Percentiles rank a stretch among this genome's conserved stretches.
Conservation (phyloP, 1,140 invertebrate genomes). For the Papilio helenus region DNA sequence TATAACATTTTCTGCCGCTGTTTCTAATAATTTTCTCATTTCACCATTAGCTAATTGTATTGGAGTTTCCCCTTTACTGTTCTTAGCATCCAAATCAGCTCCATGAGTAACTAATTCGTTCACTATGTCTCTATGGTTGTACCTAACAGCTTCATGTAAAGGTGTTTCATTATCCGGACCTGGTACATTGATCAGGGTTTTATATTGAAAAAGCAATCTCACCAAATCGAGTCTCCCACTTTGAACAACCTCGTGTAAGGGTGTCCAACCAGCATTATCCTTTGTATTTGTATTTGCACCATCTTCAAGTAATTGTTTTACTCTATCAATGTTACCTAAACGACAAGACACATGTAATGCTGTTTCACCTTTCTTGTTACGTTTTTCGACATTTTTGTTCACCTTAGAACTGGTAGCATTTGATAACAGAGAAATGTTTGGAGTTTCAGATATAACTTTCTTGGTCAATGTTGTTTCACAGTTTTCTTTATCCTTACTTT, state of each 20-base stretch:
- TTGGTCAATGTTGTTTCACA: slow-evolving; percentile 42
- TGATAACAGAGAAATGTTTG: slow-evolving; percentile 53
- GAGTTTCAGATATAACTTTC: slow-evolving; percentile 43
- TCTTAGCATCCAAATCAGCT: slow-evolving; percentile 83
- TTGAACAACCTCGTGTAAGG: slow-evolving; percentile 88
- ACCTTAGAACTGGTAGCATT: slow-evolving; percentile 52
- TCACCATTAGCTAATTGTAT: slow-evolving; percentile 69
- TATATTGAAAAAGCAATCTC: slow-evolving; percentile 84
- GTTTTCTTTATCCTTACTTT: slow-evolving; percentile 46
- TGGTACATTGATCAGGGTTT: slow-evolving; percentile 86
- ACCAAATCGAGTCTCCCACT: slow-evolving; percentile 85
- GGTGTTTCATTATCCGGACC: slow-evolving; percentile 87
- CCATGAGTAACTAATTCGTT: slow-evolving; percentile 85
- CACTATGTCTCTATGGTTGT: slow-evolving; percentile 81
- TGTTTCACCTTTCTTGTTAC: slow-evolving; percentile 85
- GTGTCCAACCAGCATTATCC: slow-evolving; percentile 91
- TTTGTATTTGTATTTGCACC: slow-evolving; percentile 89
- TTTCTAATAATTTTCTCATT: slow-evolving; percentile 55
- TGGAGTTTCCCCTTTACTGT: slow-evolving; percentile 84
- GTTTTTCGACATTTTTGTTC: slow-evolving; percentile 71
- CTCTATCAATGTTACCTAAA: slow-evolving; percentile 82
- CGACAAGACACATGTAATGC: slow-evolving; percentile 83
- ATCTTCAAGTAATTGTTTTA: slow-evolving; percentile 82
- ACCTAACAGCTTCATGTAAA: slow-evolving; percentile 87
- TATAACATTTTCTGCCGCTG: slow-evolving; percentile 58